These are phyloP conservation scores for Acipenser transmontanus DNA, from an alignment of 2,797 vertebrate genomes.

Conservation along the genomic window DNA sequence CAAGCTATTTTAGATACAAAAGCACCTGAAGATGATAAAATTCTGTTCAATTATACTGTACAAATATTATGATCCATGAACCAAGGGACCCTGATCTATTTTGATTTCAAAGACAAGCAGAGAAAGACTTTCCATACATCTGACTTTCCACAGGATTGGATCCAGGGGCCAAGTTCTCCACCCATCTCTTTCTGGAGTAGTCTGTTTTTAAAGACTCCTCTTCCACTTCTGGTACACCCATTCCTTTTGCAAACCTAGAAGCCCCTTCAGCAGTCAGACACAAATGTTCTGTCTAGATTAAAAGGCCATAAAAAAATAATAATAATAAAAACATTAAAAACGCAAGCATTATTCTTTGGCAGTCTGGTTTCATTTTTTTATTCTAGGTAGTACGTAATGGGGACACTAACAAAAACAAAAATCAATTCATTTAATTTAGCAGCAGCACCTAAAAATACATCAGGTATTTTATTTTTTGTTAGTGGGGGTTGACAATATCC, in stretches of 20 bases:
- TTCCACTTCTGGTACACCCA: conserved; percentile 70
- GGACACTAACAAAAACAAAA: background rate
- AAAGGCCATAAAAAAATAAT: conserved; percentile 20
- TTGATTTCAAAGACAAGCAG: background rate
- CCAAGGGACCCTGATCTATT: background rate
- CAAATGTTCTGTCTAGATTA: conserved; percentile 73
- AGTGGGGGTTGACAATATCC: no score
- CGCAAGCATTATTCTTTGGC: background rate
- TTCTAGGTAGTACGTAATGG: conserved; percentile 1
- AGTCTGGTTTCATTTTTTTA: background rate
- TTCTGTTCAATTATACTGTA: background rate
- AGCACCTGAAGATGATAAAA: background rate
- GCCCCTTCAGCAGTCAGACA: conserved; percentile 80
- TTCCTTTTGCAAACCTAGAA: conserved; percentile 65
- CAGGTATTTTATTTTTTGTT: no score
- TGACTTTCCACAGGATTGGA: conserved; percentile 60
- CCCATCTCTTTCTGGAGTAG: conserved; percentile 69
- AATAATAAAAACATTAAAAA: background rate
- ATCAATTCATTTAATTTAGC: background rate
- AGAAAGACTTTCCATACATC: conserved; percentile 52
- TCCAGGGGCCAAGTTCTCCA: conserved; percentile 52
- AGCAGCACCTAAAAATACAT: background rate
- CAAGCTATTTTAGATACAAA: background rate
- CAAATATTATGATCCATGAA: background rate
- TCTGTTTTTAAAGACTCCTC: conserved; percentile 77